These are phyloP conservation scores for Rostratula benghalensis DNA, from an alignment of 2,113 vertebrate genomes.

Conservation along the genomic window DNA sequence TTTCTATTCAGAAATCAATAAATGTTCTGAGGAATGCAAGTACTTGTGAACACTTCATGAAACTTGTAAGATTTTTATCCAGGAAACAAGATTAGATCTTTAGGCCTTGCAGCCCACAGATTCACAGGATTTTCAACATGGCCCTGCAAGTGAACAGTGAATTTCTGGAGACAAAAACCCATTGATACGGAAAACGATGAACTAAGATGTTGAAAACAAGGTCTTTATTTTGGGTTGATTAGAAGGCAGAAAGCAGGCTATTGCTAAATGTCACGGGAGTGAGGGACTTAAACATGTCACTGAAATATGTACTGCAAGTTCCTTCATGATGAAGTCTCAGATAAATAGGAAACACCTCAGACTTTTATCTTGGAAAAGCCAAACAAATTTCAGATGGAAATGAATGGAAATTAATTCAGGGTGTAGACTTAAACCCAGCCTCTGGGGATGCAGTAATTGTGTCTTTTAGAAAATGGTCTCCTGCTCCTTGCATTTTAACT, in stretches of 20 bases:
- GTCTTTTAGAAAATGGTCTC: slow-evolving; percentile 27
- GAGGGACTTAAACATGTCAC: not conserved
- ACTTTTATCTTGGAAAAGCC: not conserved
- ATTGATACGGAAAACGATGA: not conserved
- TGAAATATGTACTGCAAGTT: not conserved
- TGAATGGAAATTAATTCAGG: slow-evolving; percentile 39
- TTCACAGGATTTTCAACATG: not conserved
- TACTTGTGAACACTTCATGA: not conserved
- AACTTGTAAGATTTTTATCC: accelerated
- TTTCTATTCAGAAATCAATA: not conserved
- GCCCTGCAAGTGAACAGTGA: not conserved
- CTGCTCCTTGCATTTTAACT: slow-evolving; percentile 44
- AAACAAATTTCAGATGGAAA: slow-evolving; percentile 40
- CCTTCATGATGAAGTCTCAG: not conserved
- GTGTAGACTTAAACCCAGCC: slow-evolving; percentile 22
- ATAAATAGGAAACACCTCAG: slow-evolving; percentile 10
- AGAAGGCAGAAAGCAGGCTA: not conserved
- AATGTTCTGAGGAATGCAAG: not conserved
- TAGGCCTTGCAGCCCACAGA: not conserved
- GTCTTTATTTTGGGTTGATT: not conserved
- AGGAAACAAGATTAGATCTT: not conserved
- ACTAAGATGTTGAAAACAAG: not conserved
- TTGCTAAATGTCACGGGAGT: not conserved
- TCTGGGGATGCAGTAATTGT: slow-evolving; percentile 30
- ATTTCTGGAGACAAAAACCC: not conserved